Base-by-base conservation (phyloP, 2,888 invertebrate genomes). In the Drosophila hamatofila region DNA sequence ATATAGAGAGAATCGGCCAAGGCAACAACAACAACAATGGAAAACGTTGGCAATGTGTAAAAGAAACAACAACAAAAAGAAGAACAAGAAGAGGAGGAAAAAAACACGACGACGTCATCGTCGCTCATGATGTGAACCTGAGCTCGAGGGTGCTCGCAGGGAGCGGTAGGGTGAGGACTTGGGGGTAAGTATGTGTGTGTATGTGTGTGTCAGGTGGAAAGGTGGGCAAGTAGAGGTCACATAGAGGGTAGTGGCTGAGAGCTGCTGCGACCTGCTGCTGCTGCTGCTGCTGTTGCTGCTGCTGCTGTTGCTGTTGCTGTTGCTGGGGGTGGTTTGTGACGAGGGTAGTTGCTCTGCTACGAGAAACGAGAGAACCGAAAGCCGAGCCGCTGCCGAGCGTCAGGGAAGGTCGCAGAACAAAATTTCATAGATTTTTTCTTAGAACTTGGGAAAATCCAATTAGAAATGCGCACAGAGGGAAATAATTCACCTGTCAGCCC, bases 391-490 rank as follows among this genome's bases (percentile, higher is more conserved):
- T 25, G 48, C 65, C 39, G 51, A 71, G 37, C n/a, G 35, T 46
- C 25, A 27, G 77, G 67, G 80, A 83, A 89, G 87, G 89, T 89
- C 78, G 85, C 64, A 49, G 33, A 68, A 68, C 69, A 71, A 83
- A 82, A 82, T 82, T 89, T 88, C 88, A 88, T 88, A 88, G 89
- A 88, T 88, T 91, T 91, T 92, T 91, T 91, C 91, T 91, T 91
- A 91, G 92, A 91, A 90, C 87, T 81, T 63, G 83, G 84, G 90
- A 89, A 91, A 91, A 91, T 91, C 91, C 91, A 91, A 91, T 91
- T 91, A 85, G 91, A 86, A 87, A 87, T 84, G 83, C 78, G 71
- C 87, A 77, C 73, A 80, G 82, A 87, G 87, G 81, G 89, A 90
- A 90, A 89, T 84, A 91, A 83, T 87, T 90, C 91, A 89, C 90